Percentiles rank a stretch among this genome's conserved stretches.
Conservation (phyloP, 2,113 vertebrate species). For the Grallaria varia region DNA sequence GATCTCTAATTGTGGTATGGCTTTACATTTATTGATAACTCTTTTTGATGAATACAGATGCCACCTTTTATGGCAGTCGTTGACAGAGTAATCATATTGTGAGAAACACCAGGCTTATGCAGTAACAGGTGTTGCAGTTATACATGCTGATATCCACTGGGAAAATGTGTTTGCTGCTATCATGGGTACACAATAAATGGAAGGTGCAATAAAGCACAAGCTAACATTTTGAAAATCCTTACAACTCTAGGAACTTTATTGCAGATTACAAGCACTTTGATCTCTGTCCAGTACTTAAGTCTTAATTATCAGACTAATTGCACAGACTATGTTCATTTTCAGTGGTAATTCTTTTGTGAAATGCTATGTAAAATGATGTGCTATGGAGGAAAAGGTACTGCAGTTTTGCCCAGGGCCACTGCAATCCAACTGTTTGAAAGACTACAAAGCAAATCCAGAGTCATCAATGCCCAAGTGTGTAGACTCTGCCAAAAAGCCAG, state of each 20-base stretch:
- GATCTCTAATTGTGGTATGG: constrained; percentile 87
- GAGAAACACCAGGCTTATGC: constrained; percentile 87
- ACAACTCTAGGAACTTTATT: constrained; percentile 95
- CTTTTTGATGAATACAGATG: constrained; percentile 97
- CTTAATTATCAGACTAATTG: constrained; percentile 99
- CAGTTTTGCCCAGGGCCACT: background rate
- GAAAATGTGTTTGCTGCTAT: constrained; percentile 89
- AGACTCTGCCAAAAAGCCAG: constrained; percentile 70
- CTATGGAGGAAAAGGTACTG: background rate
- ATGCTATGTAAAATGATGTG: background rate
- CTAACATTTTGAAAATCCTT: constrained; percentile 84
- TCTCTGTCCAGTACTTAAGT: constrained; percentile 97
- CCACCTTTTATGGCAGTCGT: constrained; percentile 82
- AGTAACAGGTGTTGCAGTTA: constrained; percentile 94
- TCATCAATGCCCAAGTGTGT: background rate
- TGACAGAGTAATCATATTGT: constrained; percentile 99
- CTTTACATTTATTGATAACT: constrained; percentile 93
- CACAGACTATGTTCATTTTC: constrained; percentile 93
- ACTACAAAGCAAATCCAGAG: constrained; percentile 32
- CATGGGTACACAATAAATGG: constrained; percentile 82
- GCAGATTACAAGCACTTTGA: constrained; percentile 90
- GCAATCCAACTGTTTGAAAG: background rate
- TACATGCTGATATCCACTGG: constrained; percentile 84
- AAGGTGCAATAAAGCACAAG: constrained; percentile 86
- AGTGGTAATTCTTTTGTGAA: constrained; percentile 90